Evolutionary conservation across 2,888 invertebrate species (phyloP).

Genomic region (Chydorus sphaericus): DNA sequence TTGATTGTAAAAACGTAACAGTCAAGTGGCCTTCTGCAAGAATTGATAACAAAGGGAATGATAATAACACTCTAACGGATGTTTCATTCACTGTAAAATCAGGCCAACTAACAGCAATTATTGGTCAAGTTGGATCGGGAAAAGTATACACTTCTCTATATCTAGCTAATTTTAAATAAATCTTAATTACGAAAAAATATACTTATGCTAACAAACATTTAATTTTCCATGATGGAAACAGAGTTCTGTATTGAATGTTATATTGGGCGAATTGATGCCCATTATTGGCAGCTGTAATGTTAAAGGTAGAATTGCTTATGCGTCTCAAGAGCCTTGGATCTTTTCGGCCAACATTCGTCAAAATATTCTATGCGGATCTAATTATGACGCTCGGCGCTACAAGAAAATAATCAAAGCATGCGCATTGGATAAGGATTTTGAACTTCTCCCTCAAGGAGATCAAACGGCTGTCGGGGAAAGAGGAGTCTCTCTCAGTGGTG

Average conservation of each 20-base stretch:
- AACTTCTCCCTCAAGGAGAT: slow-evolving; percentile 33
- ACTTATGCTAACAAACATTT: not conserved
- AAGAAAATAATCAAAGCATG: slow-evolving; percentile 22
- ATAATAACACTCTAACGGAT: not conserved
- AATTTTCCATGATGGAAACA: not conserved
- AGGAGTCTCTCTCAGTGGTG: slow-evolving; percentile 37
- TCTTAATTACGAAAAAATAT: no score
- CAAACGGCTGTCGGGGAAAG: slow-evolving; percentile 36
- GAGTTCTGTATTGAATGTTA: slow-evolving; percentile 23
- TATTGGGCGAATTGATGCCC: slow-evolving; percentile 34
- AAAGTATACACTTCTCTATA: slow-evolving; percentile 38
- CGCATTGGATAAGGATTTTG: slow-evolving; percentile 33
- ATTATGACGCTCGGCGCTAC: slow-evolving; percentile 33
- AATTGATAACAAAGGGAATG: no score
- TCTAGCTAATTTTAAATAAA: no score
- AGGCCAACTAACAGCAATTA: slow-evolving; percentile 41
- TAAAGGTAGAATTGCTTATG: slow-evolving; percentile 31
- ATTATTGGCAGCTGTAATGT: slow-evolving; percentile 27
- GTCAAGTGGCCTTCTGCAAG: slow-evolving; percentile 10
- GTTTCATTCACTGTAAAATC: slow-evolving; percentile 1
- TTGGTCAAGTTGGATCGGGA: slow-evolving; percentile 61
- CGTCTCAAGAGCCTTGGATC: slow-evolving; percentile 58
- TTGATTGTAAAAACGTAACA: slow-evolving; percentile 2
- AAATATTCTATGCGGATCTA: slow-evolving; percentile 79
- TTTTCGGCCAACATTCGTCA: slow-evolving; percentile 65